Base-by-base conservation (phyloP, 1,140 invertebrate genomes). In the Drosophila tropicalis region DNA sequence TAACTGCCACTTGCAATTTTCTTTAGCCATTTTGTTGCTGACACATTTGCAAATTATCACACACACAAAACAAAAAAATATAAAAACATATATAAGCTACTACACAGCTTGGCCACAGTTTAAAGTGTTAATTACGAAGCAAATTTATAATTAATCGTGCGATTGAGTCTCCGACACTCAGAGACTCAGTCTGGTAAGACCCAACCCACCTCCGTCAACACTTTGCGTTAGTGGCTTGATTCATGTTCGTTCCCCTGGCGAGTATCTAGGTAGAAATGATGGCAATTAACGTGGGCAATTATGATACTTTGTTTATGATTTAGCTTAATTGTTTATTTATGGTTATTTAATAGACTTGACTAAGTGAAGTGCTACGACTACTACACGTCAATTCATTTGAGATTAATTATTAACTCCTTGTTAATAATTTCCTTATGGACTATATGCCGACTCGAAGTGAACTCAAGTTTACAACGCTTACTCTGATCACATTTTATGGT, bases 101-200 rank as follows among this genome's bases (percentile, higher is more conserved):
- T 65, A 63, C 56, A 62, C 66, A 51, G 63, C 66, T 71, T 60
- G 72, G 44, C 72, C 58, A 58, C 83, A 80, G 79, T 80, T 87
- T 89, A 89, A 87, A 87, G 83, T 87, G 83, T 87, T 87, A 87
- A 87, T 87, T 89, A 87, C 84, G 84, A 87, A 76, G 84, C 84
- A 87, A 89, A 87, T 87, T 87, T 87, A 87, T 87, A 87, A 87
- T 87, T 87, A 86, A 86, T 87, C 84, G 84, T 51, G 58, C 70
- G 65, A 72, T 68, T n/a, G 54, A 51, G 19, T 40, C 55, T 54
- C 47, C 17, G 62, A 69, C 25, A 32, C 22, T 9, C 10, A 29
- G 51, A 12, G 63, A 32, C 29, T 19, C 9, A 22, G 44, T 22
- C 6, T 22, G 44, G 12, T n/a, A 7, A 15, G 62, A 65, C 44